Evolutionary conservation across 2,113 vertebrate genomes (phyloP).

Genomic region (Hippolais icterina): DNA sequence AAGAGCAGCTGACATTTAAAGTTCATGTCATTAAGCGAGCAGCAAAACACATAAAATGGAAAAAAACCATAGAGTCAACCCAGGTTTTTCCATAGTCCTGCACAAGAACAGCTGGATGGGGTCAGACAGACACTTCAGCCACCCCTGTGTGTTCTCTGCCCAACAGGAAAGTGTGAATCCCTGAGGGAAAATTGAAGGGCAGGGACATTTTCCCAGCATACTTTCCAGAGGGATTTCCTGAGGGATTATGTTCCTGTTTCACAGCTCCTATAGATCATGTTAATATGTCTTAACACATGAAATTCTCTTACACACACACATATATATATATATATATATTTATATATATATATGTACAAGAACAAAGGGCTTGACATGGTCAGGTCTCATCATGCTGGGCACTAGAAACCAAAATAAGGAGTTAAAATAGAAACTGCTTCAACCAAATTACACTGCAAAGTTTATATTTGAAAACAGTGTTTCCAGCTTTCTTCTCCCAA

Average conservation of each 20-base stretch:
- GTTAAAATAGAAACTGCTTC: not conserved
- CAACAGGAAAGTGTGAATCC: not conserved
- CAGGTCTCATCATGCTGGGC: accelerated
- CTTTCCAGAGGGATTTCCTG: not conserved
- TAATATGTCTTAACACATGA: too few species aligned
- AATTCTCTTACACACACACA: not conserved
- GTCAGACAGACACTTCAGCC: not conserved
- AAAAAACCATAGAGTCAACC: accelerated
- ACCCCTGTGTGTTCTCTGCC: not conserved
- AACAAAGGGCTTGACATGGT: not conserved
- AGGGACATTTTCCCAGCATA: not conserved
- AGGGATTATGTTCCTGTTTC: accelerated
- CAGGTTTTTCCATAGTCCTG: not conserved
- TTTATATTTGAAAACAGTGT: not conserved
- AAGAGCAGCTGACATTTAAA: not conserved
- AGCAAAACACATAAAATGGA: not conserved
- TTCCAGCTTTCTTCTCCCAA: not conserved
- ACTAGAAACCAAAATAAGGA: not conserved
- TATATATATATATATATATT: too few species aligned
- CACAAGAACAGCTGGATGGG: not conserved
- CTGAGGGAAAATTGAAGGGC: not conserved
- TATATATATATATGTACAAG: accelerated
- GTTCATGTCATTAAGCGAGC: not conserved
- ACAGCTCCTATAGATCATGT: not conserved
- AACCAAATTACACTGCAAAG: not conserved